Evolutionary conservation across 2,888 invertebrate species (phyloP), one percentile per base, ranked within the genome.

Genomic region (Drosophila prolongata): DNA sequence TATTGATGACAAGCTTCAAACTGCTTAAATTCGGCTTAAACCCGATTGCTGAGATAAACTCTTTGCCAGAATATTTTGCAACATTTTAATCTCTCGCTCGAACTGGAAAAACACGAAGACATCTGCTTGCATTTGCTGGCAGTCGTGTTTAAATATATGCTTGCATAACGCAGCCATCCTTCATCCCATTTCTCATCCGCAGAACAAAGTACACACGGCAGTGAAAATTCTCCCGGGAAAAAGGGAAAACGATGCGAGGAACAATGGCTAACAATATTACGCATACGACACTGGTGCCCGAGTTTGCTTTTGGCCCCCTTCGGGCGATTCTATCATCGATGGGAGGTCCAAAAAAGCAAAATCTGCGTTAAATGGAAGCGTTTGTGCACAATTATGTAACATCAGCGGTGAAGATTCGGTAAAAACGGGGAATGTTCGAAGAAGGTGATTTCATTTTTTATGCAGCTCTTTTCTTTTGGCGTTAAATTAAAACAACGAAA

Each of bases 401-500:
- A 75, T 60, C 68, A 65, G 55, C 70, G 69, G 27, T 37, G 64
- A 40, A 49, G 55, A 34, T 8, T 2, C 24, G 5, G 0, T 13
- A 13, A 24, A 10, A 46, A 4, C n/a, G 14, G 8, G 47, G 27
- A 40, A 50, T 57, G 38, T 53, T 34, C 52, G 44, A 16, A 52
- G 65, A 60, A 37, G 42, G 56, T 40, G 59, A 57, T 49, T 57
- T 43, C 16, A 14, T 30, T 19, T 37, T 67, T 54, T 19, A 14
- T 66, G 64, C 47, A 37, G 47, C 34, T 60, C 58, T 44, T 27
- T 56, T 50, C 55, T 34, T 46, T 46, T 88, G 54, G 79, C 89
- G 75, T 84, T 87, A 80, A 84, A 87, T 84, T 89, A 79, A 80
- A 87, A 72, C 69, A 80, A 68, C 62, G 50, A 74, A 83, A 65